Evolutionary conservation across 2,888 invertebrate species (phyloP).

Genomic region (Crioceris asparagi): DNA sequence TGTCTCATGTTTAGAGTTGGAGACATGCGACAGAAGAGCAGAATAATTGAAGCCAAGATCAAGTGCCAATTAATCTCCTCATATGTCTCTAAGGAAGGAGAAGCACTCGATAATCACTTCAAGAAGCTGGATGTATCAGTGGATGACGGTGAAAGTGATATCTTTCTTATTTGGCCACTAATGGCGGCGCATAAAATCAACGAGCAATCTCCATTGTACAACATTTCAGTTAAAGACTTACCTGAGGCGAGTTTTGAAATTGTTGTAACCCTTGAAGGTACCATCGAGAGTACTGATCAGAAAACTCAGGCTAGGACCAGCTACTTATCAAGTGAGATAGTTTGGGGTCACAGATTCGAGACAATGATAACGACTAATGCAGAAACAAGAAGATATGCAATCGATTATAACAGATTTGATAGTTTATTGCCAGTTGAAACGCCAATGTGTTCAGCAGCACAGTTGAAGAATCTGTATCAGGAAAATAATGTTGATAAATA

Average conservation of each 20-base stretch:
- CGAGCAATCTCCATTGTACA: constrained; percentile 74
- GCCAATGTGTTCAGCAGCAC: constrained; percentile 67
- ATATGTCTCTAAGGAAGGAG: constrained; percentile 70
- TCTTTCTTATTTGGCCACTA: constrained; percentile 95
- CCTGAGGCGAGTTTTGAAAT: constrained; percentile 12
- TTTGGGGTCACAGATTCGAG: constrained; percentile 83
- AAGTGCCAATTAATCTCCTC: constrained; percentile 68
- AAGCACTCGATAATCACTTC: constrained; percentile 68
- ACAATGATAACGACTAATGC: constrained; percentile 62
- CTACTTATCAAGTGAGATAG: constrained; percentile 63
- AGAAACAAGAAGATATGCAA: constrained; percentile 56
- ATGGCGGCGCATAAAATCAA: constrained; percentile 86
- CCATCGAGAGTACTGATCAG: constrained; percentile 78
- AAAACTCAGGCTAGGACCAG: constrained; percentile 71
- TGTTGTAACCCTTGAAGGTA: constrained; percentile 15
- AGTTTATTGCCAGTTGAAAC: constrained; percentile 74
- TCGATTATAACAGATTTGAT: constrained; percentile 79
- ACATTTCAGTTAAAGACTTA: constrained; percentile 61
- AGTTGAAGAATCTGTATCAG: no score
- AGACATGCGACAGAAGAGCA: constrained; percentile 64
- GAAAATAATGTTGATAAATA: no score
- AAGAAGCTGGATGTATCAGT: constrained; percentile 52
- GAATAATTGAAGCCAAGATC: constrained; percentile 80
- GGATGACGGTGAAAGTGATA: constrained; percentile 73
- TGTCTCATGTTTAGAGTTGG: constrained; percentile 81